Evolutionary conservation across 2,888 invertebrate genomes (phyloP).

Genomic region (Agrotis puta): DNA sequence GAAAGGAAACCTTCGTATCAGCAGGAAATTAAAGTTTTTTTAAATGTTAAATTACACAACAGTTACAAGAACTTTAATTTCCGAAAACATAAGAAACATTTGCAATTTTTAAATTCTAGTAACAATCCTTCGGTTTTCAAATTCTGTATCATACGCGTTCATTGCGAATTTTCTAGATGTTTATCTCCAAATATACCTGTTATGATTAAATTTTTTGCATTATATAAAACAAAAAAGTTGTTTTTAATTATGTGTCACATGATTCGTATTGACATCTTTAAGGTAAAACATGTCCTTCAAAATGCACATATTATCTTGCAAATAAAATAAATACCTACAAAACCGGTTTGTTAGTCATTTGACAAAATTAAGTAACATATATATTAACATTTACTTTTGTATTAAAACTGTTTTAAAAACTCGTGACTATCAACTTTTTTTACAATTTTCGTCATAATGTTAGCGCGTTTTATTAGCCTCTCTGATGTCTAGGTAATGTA

Average conservation of each 20-base stretch:
- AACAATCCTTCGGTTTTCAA: background rate
- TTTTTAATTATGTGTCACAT: background rate
- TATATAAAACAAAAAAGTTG: background rate
- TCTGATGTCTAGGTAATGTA: background rate
- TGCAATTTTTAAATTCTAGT: background rate
- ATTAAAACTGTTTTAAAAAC: conserved; percentile 4
- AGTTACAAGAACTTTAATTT: conserved; percentile 7
- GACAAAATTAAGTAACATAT: background rate
- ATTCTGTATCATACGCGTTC: background rate
- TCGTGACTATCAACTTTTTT: conserved; percentile 17
- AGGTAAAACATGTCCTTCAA: background rate
- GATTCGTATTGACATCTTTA: background rate
- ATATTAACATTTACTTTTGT: conserved; percentile 23
- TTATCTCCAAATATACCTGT: background rate
- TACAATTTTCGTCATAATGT: background rate
- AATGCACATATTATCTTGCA: conserved; percentile 10
- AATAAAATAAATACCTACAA: background rate
- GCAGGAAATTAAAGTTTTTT: too few relatives aligned
- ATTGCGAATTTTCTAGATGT: background rate
- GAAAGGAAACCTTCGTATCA: too few relatives aligned
- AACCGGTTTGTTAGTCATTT: conserved; percentile 14
- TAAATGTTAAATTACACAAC: too few relatives aligned
- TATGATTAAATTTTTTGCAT: background rate
- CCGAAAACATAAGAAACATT: conserved; percentile 5
- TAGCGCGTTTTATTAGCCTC: background rate